A percentile compares a stretch with the other conserved stretches of the same genome.
Evolutionary conservation across 2,888 invertebrate species (phyloP).

Genomic region (Apamea crenata): DNA sequence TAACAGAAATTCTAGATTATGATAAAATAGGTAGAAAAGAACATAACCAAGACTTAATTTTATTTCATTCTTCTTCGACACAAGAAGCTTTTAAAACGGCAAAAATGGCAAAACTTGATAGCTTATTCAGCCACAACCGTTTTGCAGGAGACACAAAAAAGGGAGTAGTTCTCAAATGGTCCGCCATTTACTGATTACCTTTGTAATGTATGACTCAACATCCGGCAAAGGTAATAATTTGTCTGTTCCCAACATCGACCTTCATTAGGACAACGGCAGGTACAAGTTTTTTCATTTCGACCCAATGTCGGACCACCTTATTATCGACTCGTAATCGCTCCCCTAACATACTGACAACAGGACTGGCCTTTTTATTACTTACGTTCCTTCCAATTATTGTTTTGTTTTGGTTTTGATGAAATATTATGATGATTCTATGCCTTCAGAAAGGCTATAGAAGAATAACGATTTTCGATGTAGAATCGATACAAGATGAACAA

Average conservation of each 20-base stretch:
- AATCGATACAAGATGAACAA: not conserved
- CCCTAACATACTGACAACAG: slow-evolving; percentile 71
- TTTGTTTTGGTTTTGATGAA: slow-evolving; percentile 65
- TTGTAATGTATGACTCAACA: slow-evolving; percentile 71
- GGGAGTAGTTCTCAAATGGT: slow-evolving; percentile 57
- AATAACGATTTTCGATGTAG: not conserved
- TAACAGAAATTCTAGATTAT: slow-evolving; percentile 4
- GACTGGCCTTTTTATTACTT: slow-evolving; percentile 78
- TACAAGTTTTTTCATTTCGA: slow-evolving; percentile 82
- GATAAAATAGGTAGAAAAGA: not conserved
- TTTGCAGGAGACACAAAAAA: slow-evolving; percentile 54
- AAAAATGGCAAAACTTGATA: slow-evolving; percentile 21
- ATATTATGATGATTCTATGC: slow-evolving; percentile 63
- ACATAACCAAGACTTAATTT: not conserved
- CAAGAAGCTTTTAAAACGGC: not conserved
- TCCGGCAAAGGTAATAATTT: slow-evolving; percentile 76
- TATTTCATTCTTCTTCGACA: not conserved
- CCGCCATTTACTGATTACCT: slow-evolving; percentile 67
- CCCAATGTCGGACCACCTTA: slow-evolving; percentile 77
- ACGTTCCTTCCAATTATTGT: slow-evolving; percentile 64
- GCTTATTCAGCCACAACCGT: slow-evolving; percentile 31
- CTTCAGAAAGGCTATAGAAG: slow-evolving; percentile 1
- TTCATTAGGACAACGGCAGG: slow-evolving; percentile 84
- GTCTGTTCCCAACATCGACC: slow-evolving; percentile 76
- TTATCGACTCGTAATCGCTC: slow-evolving; percentile 79